A percentile compares a stretch with the other conserved stretches of the same genome.
Evolutionary conservation across 2,888 invertebrate genomes (phyloP).

Genomic region (Pelosia muscerda): DNA sequence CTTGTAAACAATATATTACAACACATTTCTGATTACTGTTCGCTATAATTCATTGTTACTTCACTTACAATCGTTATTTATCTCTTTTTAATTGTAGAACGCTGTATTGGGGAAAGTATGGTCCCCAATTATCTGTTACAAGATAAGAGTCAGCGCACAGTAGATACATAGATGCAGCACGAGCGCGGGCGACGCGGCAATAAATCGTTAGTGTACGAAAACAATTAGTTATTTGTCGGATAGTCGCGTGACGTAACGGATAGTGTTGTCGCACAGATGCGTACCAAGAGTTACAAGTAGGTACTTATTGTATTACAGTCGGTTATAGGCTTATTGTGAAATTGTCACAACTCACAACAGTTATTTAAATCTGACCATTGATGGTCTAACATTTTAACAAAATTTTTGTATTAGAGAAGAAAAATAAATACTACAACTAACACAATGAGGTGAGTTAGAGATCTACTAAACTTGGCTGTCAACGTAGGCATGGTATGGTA

Average conservation of each 20-base stretch:
- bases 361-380: slow-evolving; percentile 6
- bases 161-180: slow-evolving; percentile 31
- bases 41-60: slow-evolving; percentile 19
- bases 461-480: no score
- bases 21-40: not conserved
- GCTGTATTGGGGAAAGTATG: slow-evolving; percentile 35
- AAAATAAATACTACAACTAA: no score
- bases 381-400: not conserved
- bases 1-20: slow-evolving; percentile 15
- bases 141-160: slow-evolving; percentile 44
- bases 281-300: slow-evolving; percentile 10
- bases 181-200: slow-evolving; percentile 12
- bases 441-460: no score
- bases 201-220: slow-evolving; percentile 45
- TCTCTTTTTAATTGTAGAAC: slow-evolving; percentile 26
- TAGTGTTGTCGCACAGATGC: slow-evolving; percentile 30
- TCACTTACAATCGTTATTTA: slow-evolving; percentile 23
- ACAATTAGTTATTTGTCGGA: slow-evolving; percentile 49
- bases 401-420: not conserved
- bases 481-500: no score
- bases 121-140: slow-evolving; percentile 45
- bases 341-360: slow-evolving; percentile 17
- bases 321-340: slow-evolving; percentile 29
- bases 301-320: slow-evolving; percentile 29
- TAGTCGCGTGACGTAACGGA: slow-evolving; percentile 27